These are phyloP conservation scores for Cottoperca gobio DNA, from an alignment of 2,797 vertebrate genomes.

Conservation along the genomic window DNA sequence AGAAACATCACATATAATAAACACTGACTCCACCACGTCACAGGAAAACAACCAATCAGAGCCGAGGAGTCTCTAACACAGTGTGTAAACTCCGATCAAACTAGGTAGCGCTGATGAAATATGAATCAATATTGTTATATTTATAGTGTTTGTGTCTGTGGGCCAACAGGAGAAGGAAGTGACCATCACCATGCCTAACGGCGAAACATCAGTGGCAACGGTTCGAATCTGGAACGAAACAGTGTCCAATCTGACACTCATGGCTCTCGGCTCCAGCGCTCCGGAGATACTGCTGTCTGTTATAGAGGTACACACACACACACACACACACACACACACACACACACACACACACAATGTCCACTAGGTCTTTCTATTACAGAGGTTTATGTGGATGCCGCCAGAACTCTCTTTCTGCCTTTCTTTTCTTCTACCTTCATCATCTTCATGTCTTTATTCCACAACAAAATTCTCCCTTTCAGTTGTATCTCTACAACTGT, in stretches of 20 bases:
- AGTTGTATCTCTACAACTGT: not conserved
- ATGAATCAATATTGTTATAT: no score
- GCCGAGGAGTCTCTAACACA: no score
- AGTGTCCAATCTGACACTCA: constrained; percentile 93
- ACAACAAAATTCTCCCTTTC: not conserved
- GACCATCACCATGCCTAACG: constrained; percentile 92
- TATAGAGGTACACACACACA: constrained; percentile 86
- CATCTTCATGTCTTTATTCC: not conserved
- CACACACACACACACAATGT: constrained; percentile 21
- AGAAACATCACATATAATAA: no score
- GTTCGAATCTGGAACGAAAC: constrained; percentile 92
- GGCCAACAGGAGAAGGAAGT: constrained; percentile 91
- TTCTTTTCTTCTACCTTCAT: not conserved
- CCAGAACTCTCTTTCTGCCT: not conserved
- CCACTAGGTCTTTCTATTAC: not conserved
- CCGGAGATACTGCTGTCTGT: constrained; percentile 94
- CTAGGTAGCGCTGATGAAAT: no score
- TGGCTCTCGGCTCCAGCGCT: constrained; percentile 93
- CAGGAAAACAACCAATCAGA: no score
- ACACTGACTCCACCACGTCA: no score
- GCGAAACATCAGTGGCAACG: constrained; percentile 90
- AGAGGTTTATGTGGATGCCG: not conserved
- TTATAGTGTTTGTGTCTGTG: constrained; percentile 19
- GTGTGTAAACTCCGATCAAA: no score
- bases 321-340: constrained; percentile 30